A percentile compares a stretch with the other conserved stretches of the same genome.
phyloP scores from a whole-genome alignment of 1,140 invertebrate genomes.

The Drosophila pectinifera region DNA sequence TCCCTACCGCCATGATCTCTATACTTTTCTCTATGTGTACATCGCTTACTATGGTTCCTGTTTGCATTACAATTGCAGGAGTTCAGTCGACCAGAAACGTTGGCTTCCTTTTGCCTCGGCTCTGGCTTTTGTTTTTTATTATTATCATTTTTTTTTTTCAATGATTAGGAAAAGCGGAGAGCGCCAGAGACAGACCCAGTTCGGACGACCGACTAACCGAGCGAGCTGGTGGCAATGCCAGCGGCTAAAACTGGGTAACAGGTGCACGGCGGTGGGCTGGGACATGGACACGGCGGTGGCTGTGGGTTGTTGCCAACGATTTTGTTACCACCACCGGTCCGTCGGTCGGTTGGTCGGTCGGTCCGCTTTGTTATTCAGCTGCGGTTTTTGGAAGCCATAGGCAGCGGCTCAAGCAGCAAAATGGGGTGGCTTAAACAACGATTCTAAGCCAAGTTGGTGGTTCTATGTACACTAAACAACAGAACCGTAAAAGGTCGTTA shows the following conservation, averaged over 20 bases:
- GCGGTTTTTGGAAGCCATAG: slow-evolving; percentile 63
- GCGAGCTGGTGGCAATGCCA: slow-evolving; percentile 41
- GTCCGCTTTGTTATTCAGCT: slow-evolving; percentile 39
- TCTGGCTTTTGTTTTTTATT: slow-evolving; percentile 43
- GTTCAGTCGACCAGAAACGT: slow-evolving; percentile 74
- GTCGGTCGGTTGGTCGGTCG: slow-evolving; percentile 26
- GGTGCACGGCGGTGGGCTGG: slow-evolving; percentile 54
- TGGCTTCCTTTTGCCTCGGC: slow-evolving; percentile 71
- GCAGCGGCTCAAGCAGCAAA: slow-evolving; percentile 11
- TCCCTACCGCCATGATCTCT: too few relatives aligned
- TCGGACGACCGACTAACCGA: slow-evolving; percentile 74
- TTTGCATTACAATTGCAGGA: slow-evolving; percentile 74
- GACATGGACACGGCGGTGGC: slow-evolving; percentile 1
- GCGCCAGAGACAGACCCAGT: slow-evolving; percentile 60
- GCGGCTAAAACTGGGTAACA: slow-evolving; percentile 71
- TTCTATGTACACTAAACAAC: slow-evolving; percentile 14
- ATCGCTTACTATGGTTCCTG: slow-evolving; percentile 73
- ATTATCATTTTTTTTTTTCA: slow-evolving; percentile 18
- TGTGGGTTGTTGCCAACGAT: slow-evolving; percentile 30
- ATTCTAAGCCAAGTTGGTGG: slow-evolving; percentile 30
- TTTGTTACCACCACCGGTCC: slow-evolving; percentile 47
- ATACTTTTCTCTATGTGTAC: neutral
- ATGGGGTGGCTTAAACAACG: slow-evolving; percentile 36
- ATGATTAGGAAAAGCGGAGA: slow-evolving; percentile 37
- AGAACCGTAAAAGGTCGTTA: neutral